phyloP scores from a whole-genome alignment of 2,888 invertebrate species.

The Venusia cambrica region DNA sequence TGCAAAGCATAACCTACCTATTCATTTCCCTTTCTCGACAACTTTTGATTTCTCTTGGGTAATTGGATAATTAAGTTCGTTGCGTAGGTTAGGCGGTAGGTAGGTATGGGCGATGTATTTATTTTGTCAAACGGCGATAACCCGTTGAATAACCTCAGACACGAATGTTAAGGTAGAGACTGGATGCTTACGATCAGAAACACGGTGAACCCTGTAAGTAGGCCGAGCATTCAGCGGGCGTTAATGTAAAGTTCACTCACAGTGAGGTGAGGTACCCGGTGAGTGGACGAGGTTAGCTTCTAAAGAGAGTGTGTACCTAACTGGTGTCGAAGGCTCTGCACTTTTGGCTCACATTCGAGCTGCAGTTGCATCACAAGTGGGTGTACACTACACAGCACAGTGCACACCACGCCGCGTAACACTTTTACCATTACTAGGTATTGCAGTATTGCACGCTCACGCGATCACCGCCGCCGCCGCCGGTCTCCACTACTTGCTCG shows the following conservation, averaged over 20 bases:
- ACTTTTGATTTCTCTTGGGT: constrained; percentile 24
- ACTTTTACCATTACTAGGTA: constrained; percentile 70
- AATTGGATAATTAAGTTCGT: constrained; percentile 23
- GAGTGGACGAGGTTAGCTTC: constrained; percentile 20
- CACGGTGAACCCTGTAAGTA: constrained; percentile 13
- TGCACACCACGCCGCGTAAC: constrained; percentile 72
- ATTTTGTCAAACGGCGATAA: constrained; percentile 20
- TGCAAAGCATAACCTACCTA: constrained; percentile 30
- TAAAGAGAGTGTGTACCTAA: constrained; percentile 17
- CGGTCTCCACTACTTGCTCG: constrained; percentile 60
- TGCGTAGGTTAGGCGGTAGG: no score
- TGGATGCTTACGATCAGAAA: constrained; percentile 7
- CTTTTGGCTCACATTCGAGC: constrained; percentile 76
- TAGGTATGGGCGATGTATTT: no score
- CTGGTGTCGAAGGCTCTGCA: constrained; percentile 61
- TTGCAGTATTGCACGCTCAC: no score
- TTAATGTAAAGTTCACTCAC: constrained; percentile 22
- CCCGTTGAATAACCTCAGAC: constrained; percentile 11
- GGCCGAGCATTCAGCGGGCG: constrained; percentile 18
- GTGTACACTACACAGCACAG: constrained; percentile 61
- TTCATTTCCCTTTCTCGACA: constrained; percentile 34
- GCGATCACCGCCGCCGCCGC: no score
- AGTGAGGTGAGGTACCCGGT: constrained; percentile 19
- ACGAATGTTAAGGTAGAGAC: no score
- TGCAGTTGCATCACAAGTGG: constrained; percentile 52